phyloP scores from a whole-genome alignment of 2,797 vertebrate species.

The Pseudopleuronectes americanus region DNA sequence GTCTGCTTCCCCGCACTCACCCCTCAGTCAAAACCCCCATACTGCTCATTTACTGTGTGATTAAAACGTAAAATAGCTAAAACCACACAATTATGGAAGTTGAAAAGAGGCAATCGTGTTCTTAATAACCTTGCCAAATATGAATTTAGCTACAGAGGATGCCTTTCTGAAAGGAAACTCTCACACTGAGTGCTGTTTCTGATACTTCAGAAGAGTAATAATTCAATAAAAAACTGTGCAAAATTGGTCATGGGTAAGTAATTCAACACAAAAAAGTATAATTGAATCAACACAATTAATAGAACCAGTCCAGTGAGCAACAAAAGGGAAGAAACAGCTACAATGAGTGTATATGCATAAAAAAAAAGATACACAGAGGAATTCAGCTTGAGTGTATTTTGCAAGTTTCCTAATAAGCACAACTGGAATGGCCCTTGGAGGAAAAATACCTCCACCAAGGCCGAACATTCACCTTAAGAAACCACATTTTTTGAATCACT shows the following conservation, averaged over 20 bases:
- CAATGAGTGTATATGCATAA: not conserved
- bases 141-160: constrained; percentile 11
- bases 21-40: not conserved
- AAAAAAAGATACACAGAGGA: not conserved
- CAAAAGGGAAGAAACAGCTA: not conserved
- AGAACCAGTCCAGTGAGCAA: not conserved
- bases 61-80: constrained; percentile 25
- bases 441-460: too few species aligned
- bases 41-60: not conserved
- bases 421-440: not conserved
- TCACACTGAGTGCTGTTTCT: not conserved
- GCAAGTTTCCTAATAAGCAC: not conserved
- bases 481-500: too few species aligned
- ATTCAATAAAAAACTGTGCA: constrained; percentile 17
- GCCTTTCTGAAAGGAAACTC: constrained; percentile 13
- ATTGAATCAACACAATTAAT: constrained; percentile 14
- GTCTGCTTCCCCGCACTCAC: not conserved
- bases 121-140: constrained; percentile 10
- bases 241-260: constrained; percentile 15
- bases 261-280: not conserved
- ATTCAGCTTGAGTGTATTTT: not conserved
- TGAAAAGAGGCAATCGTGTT: constrained; percentile 1
- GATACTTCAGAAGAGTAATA: constrained; percentile 1
- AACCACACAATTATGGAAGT: constrained; percentile 1
- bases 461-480: too few species aligned